Evolutionary conservation across 2,113 vertebrate species (phyloP).

Genomic region (Dascyllus trimaculatus): DNA sequence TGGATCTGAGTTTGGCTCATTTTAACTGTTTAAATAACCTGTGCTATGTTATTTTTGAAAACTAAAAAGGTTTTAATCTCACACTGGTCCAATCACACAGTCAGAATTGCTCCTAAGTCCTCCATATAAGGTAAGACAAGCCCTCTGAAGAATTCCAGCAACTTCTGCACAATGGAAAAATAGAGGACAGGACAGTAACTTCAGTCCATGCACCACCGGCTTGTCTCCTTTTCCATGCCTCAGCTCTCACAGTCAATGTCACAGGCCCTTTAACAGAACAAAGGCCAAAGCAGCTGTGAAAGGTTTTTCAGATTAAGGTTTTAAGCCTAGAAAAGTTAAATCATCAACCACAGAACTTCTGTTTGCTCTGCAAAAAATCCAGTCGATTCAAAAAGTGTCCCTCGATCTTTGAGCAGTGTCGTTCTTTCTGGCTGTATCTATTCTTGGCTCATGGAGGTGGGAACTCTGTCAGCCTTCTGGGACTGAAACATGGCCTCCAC

Average conservation of each 20-base stretch:
- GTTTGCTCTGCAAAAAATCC: constrained; percentile 21
- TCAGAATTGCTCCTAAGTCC: neutral
- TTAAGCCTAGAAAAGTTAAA: neutral
- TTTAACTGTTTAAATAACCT: neutral
- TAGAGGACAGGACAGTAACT: constrained; percentile 9
- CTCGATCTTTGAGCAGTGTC: constrained; percentile 3
- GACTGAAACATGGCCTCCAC: constrained; percentile 10
- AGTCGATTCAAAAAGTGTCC: neutral
- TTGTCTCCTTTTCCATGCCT: constrained; percentile 8
- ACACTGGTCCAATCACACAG: neutral
- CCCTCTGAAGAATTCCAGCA: constrained; percentile 29
- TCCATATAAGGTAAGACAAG: constrained; percentile 20
- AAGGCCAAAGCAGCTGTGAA: neutral
- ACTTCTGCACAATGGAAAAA: constrained; percentile 17
- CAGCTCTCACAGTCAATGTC: constrained; percentile 13
- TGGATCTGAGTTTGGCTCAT: neutral
- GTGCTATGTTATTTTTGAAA: neutral
- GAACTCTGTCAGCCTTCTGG: constrained; percentile 22
- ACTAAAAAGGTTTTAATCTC: neutral
- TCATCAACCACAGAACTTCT: constrained; percentile 2
- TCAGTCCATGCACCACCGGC: neutral
- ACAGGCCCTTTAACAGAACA: constrained; percentile 9
- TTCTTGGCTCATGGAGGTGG: constrained; percentile 57
- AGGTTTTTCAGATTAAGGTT: neutral
- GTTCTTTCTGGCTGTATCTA: constrained; percentile 54